Evolutionary conservation across 2,797 vertebrate species (phyloP), one percentile per base, ranked within the genome.

Genomic region (Macroramphosus scolopax): DNA sequence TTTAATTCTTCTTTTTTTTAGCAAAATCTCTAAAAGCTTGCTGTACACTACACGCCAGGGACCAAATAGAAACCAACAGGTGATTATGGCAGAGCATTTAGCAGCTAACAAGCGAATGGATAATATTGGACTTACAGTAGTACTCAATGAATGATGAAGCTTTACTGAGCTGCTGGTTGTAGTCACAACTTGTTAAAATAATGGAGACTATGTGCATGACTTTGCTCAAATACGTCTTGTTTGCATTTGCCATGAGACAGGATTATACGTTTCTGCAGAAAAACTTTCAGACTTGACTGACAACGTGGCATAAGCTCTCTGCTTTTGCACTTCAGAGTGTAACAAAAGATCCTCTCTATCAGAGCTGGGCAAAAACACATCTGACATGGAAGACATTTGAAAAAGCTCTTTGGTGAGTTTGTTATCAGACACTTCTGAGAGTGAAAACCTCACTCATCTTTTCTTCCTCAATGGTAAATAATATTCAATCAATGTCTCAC

Each of bases 301-400:
- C 60, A 73, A 38, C 40, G 6, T 17, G 29, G 13, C 17, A 69
- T 71, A 75, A 68, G 38, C 61, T 51, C 45, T 32, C 43, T 20
- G 54, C 44, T n/a, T 44, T 36, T 50, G 41, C 41, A 37, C 60
- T 60, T 66, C 60, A 40, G 25, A 48, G 47, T n/a, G n/a, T n/a
- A n/a, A n/a, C n/a, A n/a, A n/a, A n/a, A n/a, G n/a, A n/a, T 15
- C 58, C 32, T 40, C 59, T 72, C 63, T 53, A 52, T 69, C 47
- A 62, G 40, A 59, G 48, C 48, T 14, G 18, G 32, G 51, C 33
- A 41, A 75, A 75, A 62, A 47, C 59, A 54, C 52, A 63, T 72
- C 72, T 80, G 84, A 77, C 72, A 77, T 37, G 17, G 51, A 75
- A 79, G 60, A 63, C 9, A 68, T 65, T 47, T 44, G 1, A 68